Base-by-base conservation (phyloP, 2,797 vertebrate genomes). In the Schizothorax lantsangensis region DNA sequence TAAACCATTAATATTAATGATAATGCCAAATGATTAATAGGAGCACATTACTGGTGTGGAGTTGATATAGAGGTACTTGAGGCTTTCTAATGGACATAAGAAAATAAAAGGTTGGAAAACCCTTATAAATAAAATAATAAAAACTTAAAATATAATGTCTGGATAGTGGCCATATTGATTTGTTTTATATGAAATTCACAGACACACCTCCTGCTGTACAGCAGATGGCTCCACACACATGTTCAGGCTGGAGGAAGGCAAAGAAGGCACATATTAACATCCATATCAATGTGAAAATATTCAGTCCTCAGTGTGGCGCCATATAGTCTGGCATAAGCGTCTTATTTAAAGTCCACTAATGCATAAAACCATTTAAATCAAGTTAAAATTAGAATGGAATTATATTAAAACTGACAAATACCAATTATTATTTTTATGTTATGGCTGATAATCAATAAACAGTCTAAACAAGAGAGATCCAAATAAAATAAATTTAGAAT, bases 221-320 rank as follows among this genome's bases (percentile, higher is more conserved):
- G 85, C 85, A 89, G 88, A 86, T 86, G 88, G 88, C 88, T 89
- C 88, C 82, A 84, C 59, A 78, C 73, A 38, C 88, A 86, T 69
- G n/a, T 30, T 59, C 69, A 62, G 72, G 40, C 5, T 79, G 52
- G 66, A 66, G 71, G 23, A 74, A 54, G 80, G 8, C 68, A 49
- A 83, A 79, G 3, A 17, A 45, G 14, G 11, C 78, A 84, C 38
- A 79, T 36, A 54, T 45, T 49, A 26, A 15, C 36, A 74, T 23
- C 19, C 30, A 40, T 23, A 54, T 77, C 33, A 81, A 68, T 49
- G 64, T 36, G 49, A 66, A 54, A 57, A 79, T 57, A 85, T 26
- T 33, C 66, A 79, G 3, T 38, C 62, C 77, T 85, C 23, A 57
- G 45, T 57, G 49, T 69, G 75, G 75, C 49, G 26, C 23, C 75